Evolutionary conservation across 2,113 vertebrate genomes (phyloP).

Genomic region (Xenopus borealis): DNA sequence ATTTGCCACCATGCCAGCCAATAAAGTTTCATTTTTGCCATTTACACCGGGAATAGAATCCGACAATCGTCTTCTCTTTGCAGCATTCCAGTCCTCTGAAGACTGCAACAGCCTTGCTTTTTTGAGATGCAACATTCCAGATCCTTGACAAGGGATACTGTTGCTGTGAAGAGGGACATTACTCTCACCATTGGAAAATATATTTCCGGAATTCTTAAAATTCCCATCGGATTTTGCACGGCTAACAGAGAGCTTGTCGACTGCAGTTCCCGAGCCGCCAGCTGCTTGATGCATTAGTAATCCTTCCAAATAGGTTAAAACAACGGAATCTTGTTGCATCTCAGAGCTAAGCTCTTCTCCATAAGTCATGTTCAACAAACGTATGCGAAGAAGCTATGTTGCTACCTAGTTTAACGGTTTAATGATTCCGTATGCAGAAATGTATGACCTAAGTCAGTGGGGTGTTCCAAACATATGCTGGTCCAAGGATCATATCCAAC

Average conservation of each 20-base stretch:
- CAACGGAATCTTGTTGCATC: slow-evolving; percentile 98
- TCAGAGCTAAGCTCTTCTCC: slow-evolving; percentile 99
- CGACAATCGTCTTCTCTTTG: slow-evolving; percentile 75
- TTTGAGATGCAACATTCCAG: slow-evolving; percentile 88
- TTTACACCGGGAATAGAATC: slow-evolving; percentile 78
- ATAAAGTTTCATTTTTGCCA: slow-evolving; percentile 79
- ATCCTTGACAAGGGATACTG: slow-evolving; percentile 70
- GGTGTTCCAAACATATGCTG: slow-evolving; percentile 51
- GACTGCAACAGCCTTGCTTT: slow-evolving; percentile 92
- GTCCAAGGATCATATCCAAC: slow-evolving; percentile 47
- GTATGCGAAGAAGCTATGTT: slow-evolving; percentile 74
- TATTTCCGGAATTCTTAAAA: slow-evolving; percentile 72
- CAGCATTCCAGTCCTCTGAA: slow-evolving; percentile 86
- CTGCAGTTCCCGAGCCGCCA: slow-evolving; percentile 84
- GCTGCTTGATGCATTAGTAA: slow-evolving; percentile 99
- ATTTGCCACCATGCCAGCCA: slow-evolving; percentile 79
- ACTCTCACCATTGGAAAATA: slow-evolving; percentile 75
- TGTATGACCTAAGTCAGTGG: slow-evolving; percentile 15
- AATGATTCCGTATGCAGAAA: slow-evolving; percentile 51
- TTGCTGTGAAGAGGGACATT: slow-evolving; percentile 75
- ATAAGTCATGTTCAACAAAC: slow-evolving; percentile 99
- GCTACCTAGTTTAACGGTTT: slow-evolving; percentile 63
- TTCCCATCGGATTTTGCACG: slow-evolving; percentile 78
- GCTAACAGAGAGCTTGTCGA: slow-evolving; percentile 79
- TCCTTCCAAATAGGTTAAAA: slow-evolving; percentile 99